A percentile compares a stretch with the other conserved stretches of the same genome.
phyloP scores from a whole-genome alignment of 2,888 invertebrate species.

The Catotricha subobsoleta region DNA sequence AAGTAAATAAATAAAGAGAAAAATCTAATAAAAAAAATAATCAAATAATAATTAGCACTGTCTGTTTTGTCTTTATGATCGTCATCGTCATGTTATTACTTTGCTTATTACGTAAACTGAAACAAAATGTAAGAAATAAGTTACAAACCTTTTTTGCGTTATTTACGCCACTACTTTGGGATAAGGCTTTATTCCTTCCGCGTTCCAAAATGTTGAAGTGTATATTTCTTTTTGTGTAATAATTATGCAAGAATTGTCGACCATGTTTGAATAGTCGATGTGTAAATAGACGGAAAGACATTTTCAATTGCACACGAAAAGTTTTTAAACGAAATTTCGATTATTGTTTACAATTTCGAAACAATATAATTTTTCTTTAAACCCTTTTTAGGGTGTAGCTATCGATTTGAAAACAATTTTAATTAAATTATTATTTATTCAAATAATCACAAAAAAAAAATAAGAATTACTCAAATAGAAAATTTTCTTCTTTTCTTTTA shows the following conservation, averaged over 20 bases:
- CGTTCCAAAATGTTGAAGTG: constrained; percentile 33
- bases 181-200: constrained; percentile 19
- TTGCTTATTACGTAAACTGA: not conserved
- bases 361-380: no score
- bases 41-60: constrained; percentile 7
- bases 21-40: constrained; percentile 11
- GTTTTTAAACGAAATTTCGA: no score
- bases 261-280: constrained; percentile 41
- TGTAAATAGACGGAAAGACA: constrained; percentile 38
- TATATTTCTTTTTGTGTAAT: constrained; percentile 32
- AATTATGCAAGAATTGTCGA: constrained; percentile 34
- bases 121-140: not conserved
- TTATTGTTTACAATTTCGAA: no score
- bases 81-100: not conserved
- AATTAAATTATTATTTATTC: no score
- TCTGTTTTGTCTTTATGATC: not conserved
- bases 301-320: no score
- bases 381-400: no score
- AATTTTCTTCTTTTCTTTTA: no score
- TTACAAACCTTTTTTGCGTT: not conserved
- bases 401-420: no score
- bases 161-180: not conserved
- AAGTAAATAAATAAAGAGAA: constrained; percentile 11
- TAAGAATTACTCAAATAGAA: no score
- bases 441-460: no score